A percentile compares a stretch with the other conserved stretches of the same genome.
Conservation (phyloP, 2,797 vertebrate species). For the Danio choprae region DNA sequence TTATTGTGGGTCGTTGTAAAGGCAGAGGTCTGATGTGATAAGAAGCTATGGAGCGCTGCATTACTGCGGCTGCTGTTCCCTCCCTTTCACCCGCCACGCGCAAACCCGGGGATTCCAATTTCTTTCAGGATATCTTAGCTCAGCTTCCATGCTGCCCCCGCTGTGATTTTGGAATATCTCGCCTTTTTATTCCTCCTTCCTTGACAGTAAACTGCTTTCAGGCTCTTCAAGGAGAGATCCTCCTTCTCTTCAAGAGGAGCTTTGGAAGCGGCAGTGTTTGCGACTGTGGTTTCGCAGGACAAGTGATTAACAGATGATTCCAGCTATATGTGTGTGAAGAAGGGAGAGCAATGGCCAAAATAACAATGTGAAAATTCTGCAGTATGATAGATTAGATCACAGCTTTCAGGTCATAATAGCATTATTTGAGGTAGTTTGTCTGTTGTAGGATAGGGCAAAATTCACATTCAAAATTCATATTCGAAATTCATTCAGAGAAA, state of each 20-base stretch:
- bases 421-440: neutral
- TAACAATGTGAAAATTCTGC: conserved; percentile 20
- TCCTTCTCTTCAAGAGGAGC: conserved; percentile 57
- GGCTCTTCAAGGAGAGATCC: conserved; percentile 62
- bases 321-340: conserved; percentile 19
- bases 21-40: conserved; percentile 62
- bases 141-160: conserved; percentile 55
- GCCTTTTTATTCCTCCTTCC: conserved; percentile 46
- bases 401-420: conserved; percentile 4
- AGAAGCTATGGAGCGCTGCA: conserved; percentile 51
- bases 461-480: no score
- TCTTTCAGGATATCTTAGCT: conserved; percentile 66
- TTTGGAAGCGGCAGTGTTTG: conserved; percentile 59
- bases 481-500: neutral
- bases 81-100: conserved; percentile 1
- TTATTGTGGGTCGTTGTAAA: conserved; percentile 54
- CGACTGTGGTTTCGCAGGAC: conserved; percentile 51
- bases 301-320: conserved; percentile 57
- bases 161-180: conserved; percentile 61
- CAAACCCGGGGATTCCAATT: conserved; percentile 64
- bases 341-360: conserved; percentile 32
- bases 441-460: neutral
- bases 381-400: neutral
- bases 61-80: conserved; percentile 24
- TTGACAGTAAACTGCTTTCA: conserved; percentile 61